Evolutionary conservation across 2,113 vertebrate species (phyloP), one percentile per base, ranked within the genome.

Genomic region (Eudyptes chrysolophus): DNA sequence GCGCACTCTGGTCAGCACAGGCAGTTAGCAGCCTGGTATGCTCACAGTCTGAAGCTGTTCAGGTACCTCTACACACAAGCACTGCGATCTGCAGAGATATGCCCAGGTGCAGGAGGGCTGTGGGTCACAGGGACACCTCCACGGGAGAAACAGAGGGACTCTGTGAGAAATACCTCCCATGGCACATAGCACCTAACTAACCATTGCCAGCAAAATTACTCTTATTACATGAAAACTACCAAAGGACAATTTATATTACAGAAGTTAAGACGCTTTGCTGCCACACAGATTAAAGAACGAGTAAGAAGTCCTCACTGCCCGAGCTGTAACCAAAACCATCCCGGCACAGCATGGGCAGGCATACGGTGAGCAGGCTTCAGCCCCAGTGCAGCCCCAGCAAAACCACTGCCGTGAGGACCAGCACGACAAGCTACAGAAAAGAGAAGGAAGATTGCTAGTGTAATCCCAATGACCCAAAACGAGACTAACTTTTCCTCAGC

Each of bases 11-110:
- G 29, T 18, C 22, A 13, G 81, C 81, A 17, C 54, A 8, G 29
- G 18, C 14, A 4, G 27, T 9, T 1, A 17, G 42, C 57, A 16
- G 51, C 2, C 3, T 1, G 9, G 21, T 9, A 16, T 7, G 0
- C 34, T 36, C 40, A 4, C 6, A 0, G 5, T 10, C 57, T 44
- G 65, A 38, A 38, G 72, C 27, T 25, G 21, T 7, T 57, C 24
- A 9, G 49, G 32, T 9, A 29, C 32, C 27, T 17, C 86, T 21
- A 29, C 62, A 34, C 34, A 10, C 9, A 14, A 60, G 46, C 42
- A 24, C 34, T 1, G 0, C 1, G 14, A 13, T 7, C 58, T 52
- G 44, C 65, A 71, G 44, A 32, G 48, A 64, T 1, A 4, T 11
- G 12, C 24, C 52, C 72, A 32, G 55, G 32, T 1, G 2, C 70